Evolutionary conservation across 2,888 invertebrate species (phyloP), one percentile per base, ranked within the genome.

Genomic region (Nomada ferruginata): DNA sequence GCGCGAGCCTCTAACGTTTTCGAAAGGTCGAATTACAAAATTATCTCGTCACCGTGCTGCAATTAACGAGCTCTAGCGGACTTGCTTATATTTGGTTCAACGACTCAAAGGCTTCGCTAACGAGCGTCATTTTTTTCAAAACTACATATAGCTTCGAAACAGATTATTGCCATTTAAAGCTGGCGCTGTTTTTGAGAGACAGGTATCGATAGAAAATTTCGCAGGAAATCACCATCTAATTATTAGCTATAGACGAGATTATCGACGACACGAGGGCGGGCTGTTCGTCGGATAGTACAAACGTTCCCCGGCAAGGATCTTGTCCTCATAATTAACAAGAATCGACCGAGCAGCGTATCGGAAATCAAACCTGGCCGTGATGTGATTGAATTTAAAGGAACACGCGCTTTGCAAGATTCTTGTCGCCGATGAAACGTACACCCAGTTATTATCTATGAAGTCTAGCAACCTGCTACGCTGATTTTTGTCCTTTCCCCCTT

Each of bases 31-130:
- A 50, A 53, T 53, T 61, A 64, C 26, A 80, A 65, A 79, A 57
- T 74, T 79, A 64, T 79, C 74, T 74, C 75, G 36, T 79, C 75
- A 50, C n/a, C 55, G 60, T 13, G 69, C 20, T 23, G 36, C 13
- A 69, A 75, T 76, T 77, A 79, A 53, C 52, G 70, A 60, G 42
- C 71, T 53, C 55, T 29, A 29, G 36, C 70, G 53, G 65, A 36
- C 7, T 36, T 50, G 71, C 65, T 77, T 66, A 68, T 72, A 61
- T 71, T 50, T 60, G 71, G 44, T 77, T 79, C 47, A 61, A 79
- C 65, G 77, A 53, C 53, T 68, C 79, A 65, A 77, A 77, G 77
- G 65, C 44, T 60, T 80, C 72, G 79, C 72, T 80, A 77, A 77
- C 72, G 61, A 66, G 78, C 65, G 52, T 50, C 78, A 47, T 53